Percentiles rank a stretch among this genome's conserved stretches.
Evolutionary conservation across 2,113 vertebrate genomes (phyloP).

Genomic region (Prunella himalayana): DNA sequence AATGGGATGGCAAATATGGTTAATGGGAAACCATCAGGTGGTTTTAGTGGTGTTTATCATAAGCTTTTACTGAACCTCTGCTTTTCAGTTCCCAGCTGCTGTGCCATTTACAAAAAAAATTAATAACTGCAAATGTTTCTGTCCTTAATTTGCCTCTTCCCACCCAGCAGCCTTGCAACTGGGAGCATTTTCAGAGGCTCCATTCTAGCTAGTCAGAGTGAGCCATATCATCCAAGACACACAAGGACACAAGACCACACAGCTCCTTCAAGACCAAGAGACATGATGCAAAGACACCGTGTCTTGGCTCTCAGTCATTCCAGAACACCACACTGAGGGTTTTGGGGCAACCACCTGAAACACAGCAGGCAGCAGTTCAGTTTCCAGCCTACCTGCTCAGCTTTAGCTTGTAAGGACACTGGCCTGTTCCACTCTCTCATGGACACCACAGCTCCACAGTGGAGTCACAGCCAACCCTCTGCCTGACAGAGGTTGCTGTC

Average conservation of each 20-base stretch:
- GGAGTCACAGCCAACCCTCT: not conserved
- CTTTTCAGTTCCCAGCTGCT: not conserved
- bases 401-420: not conserved
- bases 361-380: not conserved
- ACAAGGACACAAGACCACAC: not conserved
- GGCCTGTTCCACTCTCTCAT: not conserved
- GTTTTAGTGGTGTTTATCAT: not conserved
- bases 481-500: not conserved
- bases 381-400: not conserved
- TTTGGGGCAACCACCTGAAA: not conserved
- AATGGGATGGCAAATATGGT: not conserved
- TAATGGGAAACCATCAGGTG: not conserved
- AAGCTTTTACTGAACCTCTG: not conserved
- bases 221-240: not conserved
- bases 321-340: fast-evolving
- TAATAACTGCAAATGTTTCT: not conserved
- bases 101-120: not conserved
- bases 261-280: not conserved
- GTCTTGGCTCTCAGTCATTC: fast-evolving
- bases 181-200: not conserved
- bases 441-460: not conserved
- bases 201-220: not conserved
- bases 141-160: not conserved
- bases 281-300: fast-evolving
- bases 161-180: not conserved